Base-by-base conservation (phyloP, 2,797 vertebrate genomes). In the Morelia viridis region DNA sequence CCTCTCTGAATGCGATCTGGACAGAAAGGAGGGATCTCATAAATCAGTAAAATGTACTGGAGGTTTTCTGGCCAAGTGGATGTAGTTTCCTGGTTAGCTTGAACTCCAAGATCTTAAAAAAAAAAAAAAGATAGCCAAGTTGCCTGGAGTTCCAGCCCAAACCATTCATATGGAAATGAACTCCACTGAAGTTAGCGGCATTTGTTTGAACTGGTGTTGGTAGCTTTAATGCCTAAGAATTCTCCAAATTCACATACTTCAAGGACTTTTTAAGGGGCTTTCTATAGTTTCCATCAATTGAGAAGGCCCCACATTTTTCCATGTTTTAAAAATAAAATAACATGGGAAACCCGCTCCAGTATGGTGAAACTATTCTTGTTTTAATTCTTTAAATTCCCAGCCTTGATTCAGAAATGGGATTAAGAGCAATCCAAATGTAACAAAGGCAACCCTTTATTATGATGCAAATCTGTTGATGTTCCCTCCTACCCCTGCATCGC, bases 381-480 rank as follows among this genome's bases (percentile, higher is more conserved):
- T 86, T 57, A 65, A 60, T 87, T 87, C 84, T 92, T 87, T 86
- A 87, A 57, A 90, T 80, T 76, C 64, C 58, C n/a, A 57, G 57
- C 60, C 62, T 86, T 64, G 88, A 89, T 90, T 92, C 41, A 92
- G 88, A 50, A 62, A 26, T 65, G 56, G 46, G 65, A 87, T 90
- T 90, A 87, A 87, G 61, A n/a, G 24, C 50, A 87, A 83, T 92
- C 65, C 84, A 58, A 85, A 76, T 62, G 89, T 64, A 85, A 87
- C 89, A 92, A 92, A 90, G 84, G 57, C 41, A 62, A 7, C 41
- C 41, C 12, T 53, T 41, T 53, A 90, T 90, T 90, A 80, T 62
- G 84, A 87, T 87, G 88, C 90, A 87, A 65, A 90, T 87, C 8
- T 35, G 41, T 61, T 1, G 2, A 22, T 76, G 19, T 3, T 19